Conservation (phyloP, 2,888 invertebrate species). For the Rotaria macrura region DNA sequence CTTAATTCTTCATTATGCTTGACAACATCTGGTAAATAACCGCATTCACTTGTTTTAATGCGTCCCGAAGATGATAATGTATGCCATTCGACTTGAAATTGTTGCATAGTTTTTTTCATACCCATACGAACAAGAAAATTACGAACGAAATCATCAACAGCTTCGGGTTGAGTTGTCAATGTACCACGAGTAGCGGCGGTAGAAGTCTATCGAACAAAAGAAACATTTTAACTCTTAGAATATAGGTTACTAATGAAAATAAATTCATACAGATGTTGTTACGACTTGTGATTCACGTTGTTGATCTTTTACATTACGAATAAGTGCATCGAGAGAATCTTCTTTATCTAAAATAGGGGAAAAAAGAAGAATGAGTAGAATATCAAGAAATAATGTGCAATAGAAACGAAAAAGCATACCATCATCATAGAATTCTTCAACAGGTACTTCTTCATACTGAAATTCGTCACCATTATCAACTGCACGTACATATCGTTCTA, state of each 20-base stretch:
- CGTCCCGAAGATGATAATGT: conserved; percentile 40
- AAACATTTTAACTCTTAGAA: background rate
- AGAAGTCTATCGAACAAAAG: background rate
- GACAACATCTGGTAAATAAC: conserved; percentile 47
- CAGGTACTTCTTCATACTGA: conserved; percentile 47
- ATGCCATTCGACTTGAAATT: conserved; percentile 50
- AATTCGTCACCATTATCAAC: conserved; percentile 42
- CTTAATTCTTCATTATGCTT: conserved; percentile 44
- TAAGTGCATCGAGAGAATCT: conserved; percentile 25
- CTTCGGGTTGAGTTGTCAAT: conserved; percentile 40
- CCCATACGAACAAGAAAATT: conserved; percentile 50
- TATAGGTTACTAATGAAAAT: background rate
- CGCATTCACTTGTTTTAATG: conserved; percentile 43
- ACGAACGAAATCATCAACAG: conserved; percentile 50
- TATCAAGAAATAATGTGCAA: background rate
- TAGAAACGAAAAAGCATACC: background rate
- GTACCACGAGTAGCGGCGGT: conserved; percentile 15
- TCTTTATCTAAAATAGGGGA: conserved; percentile 33
- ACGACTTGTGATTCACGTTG: background rate
- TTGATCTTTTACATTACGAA: conserved; percentile 26
- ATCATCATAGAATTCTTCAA: conserved; percentile 41
- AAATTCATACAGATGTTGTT: background rate
- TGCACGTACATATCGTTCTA: conserved; percentile 41
- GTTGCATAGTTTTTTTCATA: conserved; percentile 45
- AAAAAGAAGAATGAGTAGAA: background rate